These are phyloP conservation scores for Gambusia yucatana DNA, from an alignment of 2,797 vertebrate species.

Conservation along the genomic window DNA sequence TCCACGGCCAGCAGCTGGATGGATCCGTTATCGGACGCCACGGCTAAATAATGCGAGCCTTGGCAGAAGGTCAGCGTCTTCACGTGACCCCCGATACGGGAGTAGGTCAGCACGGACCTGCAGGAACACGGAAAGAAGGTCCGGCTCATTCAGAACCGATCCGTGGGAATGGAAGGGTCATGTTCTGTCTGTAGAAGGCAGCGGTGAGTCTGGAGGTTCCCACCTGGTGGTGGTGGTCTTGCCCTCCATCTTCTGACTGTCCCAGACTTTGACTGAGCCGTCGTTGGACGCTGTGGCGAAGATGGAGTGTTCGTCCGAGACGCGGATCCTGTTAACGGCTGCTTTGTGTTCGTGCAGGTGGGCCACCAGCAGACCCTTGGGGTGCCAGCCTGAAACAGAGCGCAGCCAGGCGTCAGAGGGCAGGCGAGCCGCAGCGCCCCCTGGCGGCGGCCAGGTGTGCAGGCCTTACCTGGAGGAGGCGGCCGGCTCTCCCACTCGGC, in stretches of 20 bases:
- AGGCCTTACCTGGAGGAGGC: conserved; percentile 88
- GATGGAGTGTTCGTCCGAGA: conserved; percentile 96
- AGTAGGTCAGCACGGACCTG: conserved; percentile 95
- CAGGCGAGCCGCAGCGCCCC: background rate
- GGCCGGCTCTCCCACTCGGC: conserved; percentile 97
- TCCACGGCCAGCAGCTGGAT: conserved; percentile 94
- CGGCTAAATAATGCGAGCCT: conserved; percentile 93
- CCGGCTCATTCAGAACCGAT: background rate
- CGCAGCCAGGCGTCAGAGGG: too few relatives aligned
- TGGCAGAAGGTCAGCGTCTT: conserved; percentile 96
- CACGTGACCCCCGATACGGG: conserved; percentile 90
- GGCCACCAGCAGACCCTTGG: conserved; percentile 94
- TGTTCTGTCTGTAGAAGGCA: background rate
- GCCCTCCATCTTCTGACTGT: conserved; percentile 99
- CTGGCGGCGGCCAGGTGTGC: rapidly evolving
- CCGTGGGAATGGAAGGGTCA: background rate
- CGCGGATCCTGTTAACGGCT: conserved; percentile 92
- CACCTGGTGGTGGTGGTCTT: conserved; percentile 98
- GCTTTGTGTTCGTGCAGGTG: conserved; percentile 97
- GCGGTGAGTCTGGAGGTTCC: background rate
- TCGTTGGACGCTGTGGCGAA: conserved; percentile 98
- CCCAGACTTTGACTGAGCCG: conserved; percentile 97
- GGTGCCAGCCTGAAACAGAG: conserved; percentile 89
- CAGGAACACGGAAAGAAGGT: background rate
- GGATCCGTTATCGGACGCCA: conserved; percentile 93